Base-by-base conservation (phyloP, 2,113 vertebrate species). In the Turdus rufiventris region DNA sequence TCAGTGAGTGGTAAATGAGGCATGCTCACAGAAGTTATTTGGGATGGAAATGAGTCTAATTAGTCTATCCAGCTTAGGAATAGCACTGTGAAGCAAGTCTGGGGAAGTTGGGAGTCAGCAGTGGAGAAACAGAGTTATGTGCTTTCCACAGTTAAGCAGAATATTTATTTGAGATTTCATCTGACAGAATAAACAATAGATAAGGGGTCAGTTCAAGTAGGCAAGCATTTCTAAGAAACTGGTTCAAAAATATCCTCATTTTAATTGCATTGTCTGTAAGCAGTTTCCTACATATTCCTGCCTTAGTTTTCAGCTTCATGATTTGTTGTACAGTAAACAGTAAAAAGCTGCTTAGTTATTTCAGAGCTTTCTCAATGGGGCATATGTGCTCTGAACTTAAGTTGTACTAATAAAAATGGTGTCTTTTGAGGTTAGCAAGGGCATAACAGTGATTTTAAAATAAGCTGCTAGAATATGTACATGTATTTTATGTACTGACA, bases 21-120 rank as follows among this genome's bases (percentile, higher is more conserved):
- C 95, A 95, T 97, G 95, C 85, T 97, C 96, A 80, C 77, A 96
- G 94, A 97, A 97, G 93, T 97, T 97, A 95, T 96, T 96, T 96
- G 92, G 96, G 95, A 97, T 97, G 96, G 96, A 97, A 97, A 97
- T 97, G 92, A 97, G 96, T 97, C 96, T 97, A 97, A 97, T 97
- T 97, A 97, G 96, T 96, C 96, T 93, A 34, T 94, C 88, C 79
- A 82, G 24, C 20, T 96, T 95, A 93, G 92, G 84, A 92, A 76
- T 76, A 94, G 84, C 91, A 79, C 43, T 58, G 72, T 92, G 91
- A 96, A 91, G 83, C 86, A 88, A 88, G 82, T 66, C 66, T 12
- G 5, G 34, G 88, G 91, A 93, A 95, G 87, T 18, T 11, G 45
- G 40, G 57, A 91, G 87, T 36, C 60, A 77, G 75, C 34, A 86